Evolutionary conservation across 1,140 invertebrate genomes (phyloP).

Genomic region (Scaptodrosophila lebanonensis): DNA sequence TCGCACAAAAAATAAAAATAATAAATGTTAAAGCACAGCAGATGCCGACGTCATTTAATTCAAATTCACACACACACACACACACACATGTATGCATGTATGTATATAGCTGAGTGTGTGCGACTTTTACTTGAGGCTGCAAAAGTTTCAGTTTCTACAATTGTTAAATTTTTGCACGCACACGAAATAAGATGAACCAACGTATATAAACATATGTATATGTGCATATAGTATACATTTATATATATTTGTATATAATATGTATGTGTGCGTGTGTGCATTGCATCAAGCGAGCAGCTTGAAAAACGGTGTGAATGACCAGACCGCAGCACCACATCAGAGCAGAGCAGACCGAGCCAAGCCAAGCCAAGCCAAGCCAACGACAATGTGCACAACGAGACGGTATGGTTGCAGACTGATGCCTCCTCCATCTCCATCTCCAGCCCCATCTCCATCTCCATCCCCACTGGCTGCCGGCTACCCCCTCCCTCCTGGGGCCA

Average conservation of each 20-base stretch:
- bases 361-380: conserved; percentile 3
- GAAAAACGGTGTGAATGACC: conserved; percentile 66
- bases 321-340: conserved; percentile 20
- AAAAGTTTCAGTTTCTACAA: conserved; percentile 71
- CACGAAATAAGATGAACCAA: conserved; percentile 64
- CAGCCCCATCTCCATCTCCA: too few species aligned
- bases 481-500: too few species aligned
- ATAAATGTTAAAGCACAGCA: too few species aligned
- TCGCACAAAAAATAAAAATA: too few species aligned
- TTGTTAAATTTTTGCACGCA: conserved; percentile 72
- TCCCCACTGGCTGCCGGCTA: too few species aligned
- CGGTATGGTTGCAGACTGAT: too few species aligned
- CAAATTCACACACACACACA: background rate
- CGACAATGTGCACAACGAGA: conserved; percentile 7
- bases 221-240: background rate
- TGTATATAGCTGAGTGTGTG: conserved; percentile 10
- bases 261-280: too few species aligned
- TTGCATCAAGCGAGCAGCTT: background rate
- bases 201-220: conserved; percentile 18
- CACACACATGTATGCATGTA: background rate
- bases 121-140: conserved; percentile 21
- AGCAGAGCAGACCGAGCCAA: conserved; percentile 19
- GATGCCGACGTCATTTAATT: too few species aligned
- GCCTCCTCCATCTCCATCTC: too few species aligned
- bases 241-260: too few species aligned